phyloP scores from a whole-genome alignment of 2,888 invertebrate genomes.

The Augiades crinisus region DNA sequence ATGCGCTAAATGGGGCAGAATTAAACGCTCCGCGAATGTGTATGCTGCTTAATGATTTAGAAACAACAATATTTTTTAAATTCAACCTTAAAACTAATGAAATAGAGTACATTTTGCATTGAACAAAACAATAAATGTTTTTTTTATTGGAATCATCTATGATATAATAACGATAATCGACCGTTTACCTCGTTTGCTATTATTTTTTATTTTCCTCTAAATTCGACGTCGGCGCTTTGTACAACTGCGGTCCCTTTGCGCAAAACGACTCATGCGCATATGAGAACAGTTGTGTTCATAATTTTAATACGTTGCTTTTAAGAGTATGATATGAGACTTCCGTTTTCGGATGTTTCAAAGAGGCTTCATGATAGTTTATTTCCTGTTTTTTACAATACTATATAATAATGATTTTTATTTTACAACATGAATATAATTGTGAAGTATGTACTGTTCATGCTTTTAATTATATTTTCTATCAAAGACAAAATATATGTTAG shows the following conservation, averaged over 20 bases:
- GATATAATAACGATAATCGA: constrained; percentile 41
- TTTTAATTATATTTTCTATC: too few relatives aligned
- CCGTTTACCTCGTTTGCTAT: constrained; percentile 42
- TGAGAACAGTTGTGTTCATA: constrained; percentile 26
- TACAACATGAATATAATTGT: too few relatives aligned
- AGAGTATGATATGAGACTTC: constrained; percentile 72
- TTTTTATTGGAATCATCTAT: constrained; percentile 37
- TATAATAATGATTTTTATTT: too few relatives aligned
- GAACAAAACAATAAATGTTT: neutral
- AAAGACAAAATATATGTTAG: too few relatives aligned
- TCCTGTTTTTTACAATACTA: constrained; percentile 51
- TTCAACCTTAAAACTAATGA: constrained; percentile 19
- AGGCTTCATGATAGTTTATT: constrained; percentile 51
- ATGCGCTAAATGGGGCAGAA: constrained; percentile 75
- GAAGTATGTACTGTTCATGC: too few relatives aligned
- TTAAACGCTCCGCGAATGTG: constrained; percentile 69
- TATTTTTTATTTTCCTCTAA: constrained; percentile 32
- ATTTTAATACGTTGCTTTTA: constrained; percentile 46
- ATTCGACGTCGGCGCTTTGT: constrained; percentile 38
- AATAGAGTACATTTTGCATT: constrained; percentile 4
- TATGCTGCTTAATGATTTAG: constrained; percentile 74
- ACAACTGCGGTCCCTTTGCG: constrained; percentile 61
- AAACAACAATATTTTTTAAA: constrained; percentile 40
- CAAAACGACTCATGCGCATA: constrained; percentile 63
- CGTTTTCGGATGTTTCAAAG: constrained; percentile 50